A percentile compares a stretch with the other conserved stretches of the same genome.
phyloP scores from a whole-genome alignment of 2,888 invertebrate genomes.

The Cremastinae sp. region DNA sequence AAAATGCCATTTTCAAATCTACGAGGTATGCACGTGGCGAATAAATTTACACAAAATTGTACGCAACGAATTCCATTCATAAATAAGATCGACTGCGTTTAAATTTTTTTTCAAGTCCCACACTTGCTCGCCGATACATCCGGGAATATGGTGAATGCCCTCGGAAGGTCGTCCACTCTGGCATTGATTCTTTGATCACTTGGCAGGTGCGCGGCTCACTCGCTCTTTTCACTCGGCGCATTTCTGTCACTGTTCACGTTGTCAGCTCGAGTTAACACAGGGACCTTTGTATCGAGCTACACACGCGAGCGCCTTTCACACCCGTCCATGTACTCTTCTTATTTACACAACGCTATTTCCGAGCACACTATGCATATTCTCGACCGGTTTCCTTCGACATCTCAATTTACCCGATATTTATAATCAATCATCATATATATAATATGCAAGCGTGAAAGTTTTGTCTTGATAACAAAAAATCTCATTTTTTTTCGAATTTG shows the following conservation, averaged over 20 bases:
- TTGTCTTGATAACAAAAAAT: no score
- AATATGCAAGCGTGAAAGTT: no score
- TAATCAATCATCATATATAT: no score
- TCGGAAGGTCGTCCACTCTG: conserved; percentile 68
- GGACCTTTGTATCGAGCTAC: background rate
- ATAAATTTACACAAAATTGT: background rate
- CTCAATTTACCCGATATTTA: no score
- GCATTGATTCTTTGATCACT: conserved; percentile 65
- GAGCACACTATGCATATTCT: no score
- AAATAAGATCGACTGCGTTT: background rate
- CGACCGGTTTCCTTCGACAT: no score
- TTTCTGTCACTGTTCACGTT: no score
- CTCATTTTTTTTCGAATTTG: no score
- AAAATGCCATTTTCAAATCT: no score
- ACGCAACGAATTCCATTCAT: background rate
- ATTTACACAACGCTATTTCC: no score
- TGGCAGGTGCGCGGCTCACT: conserved; percentile 1
- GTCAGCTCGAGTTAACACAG: no score
- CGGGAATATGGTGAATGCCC: conserved; percentile 67
- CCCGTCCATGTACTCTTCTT: background rate
- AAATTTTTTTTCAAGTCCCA: background rate
- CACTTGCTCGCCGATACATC: conserved; percentile 9
- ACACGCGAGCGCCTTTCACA: conserved; percentile 2
- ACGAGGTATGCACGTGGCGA: no score
- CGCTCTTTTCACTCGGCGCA: conserved; percentile 6